Evolutionary conservation across 2,888 invertebrate species (phyloP).

Genomic region (Plagodis pulveraria): DNA sequence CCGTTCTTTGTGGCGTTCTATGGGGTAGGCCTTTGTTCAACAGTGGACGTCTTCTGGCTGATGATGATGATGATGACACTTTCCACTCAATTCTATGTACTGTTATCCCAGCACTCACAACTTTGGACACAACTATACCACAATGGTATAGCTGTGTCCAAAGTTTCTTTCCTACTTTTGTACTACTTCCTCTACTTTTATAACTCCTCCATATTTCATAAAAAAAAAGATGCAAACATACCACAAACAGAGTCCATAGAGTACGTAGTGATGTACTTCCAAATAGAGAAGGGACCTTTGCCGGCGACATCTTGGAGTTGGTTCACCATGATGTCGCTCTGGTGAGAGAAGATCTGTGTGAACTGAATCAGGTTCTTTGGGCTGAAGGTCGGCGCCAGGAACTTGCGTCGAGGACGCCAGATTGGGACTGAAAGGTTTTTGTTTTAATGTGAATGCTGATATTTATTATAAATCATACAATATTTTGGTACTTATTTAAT

Average conservation of each 20-base stretch:
- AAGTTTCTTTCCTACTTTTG: too few species aligned
- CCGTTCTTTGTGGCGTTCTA: too few species aligned
- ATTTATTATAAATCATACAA: too few species aligned
- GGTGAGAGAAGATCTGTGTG: constrained; percentile 44
- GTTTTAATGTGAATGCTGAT: neutral
- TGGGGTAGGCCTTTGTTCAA: too few species aligned
- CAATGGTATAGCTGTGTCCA: too few species aligned
- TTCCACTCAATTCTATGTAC: too few species aligned
- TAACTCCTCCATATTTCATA: too few species aligned
- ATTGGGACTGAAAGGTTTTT: constrained; percentile 42
- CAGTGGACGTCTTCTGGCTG: too few species aligned
- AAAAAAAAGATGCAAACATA: constrained; percentile 13
- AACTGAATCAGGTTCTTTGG: constrained; percentile 48
- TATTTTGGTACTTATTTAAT: neutral
- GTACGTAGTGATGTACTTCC: constrained; percentile 39
- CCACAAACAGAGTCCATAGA: constrained; percentile 46
- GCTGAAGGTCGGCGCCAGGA: constrained; percentile 47
- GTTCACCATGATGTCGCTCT: constrained; percentile 38
- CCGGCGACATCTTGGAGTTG: constrained; percentile 25
- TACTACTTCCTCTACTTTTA: too few species aligned
- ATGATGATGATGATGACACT: too few species aligned
- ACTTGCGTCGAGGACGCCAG: constrained; percentile 58
- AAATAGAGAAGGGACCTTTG: constrained; percentile 33
- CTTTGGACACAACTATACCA: too few species aligned
- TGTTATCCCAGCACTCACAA: too few species aligned